Evolutionary conservation across 2,113 vertebrate species (phyloP).

Genomic region (Caloenas nicobarica): DNA sequence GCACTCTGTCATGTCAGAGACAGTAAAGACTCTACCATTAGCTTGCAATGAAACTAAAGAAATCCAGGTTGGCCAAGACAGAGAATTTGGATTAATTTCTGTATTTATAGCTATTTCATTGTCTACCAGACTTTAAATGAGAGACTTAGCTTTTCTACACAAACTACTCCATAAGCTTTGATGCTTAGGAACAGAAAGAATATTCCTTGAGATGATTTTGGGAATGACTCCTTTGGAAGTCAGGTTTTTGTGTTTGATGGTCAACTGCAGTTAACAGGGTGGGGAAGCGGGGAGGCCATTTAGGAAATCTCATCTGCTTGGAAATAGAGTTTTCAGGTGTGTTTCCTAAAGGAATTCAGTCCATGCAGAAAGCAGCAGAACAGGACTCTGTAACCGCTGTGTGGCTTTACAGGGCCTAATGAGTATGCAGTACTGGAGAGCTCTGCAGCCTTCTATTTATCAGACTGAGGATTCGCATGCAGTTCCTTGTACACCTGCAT

Average conservation of each 20-base stretch:
- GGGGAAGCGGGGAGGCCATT: neutral
- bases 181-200: neutral
- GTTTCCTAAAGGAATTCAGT: neutral
- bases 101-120: neutral
- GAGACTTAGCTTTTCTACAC: neutral
- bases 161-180: neutral
- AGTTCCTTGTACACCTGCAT: neutral
- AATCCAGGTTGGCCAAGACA: neutral
- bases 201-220: neutral
- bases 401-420: neutral
- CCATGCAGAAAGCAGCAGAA: neutral
- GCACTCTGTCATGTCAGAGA: no score
- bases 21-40: neutral
- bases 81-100: neutral
- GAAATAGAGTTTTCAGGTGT: neutral
- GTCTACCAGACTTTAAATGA: neutral
- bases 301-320: neutral
- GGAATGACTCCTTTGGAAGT: neutral
- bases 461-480: neutral
- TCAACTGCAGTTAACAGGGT: neutral
- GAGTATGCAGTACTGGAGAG: neutral
- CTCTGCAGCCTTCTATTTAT: neutral
- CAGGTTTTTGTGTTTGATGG: neutral
- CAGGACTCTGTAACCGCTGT: rapidly evolving
- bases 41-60: neutral